phyloP scores from a whole-genome alignment of 2,113 vertebrate species.

The Lepisosteus oculatus region DNA sequence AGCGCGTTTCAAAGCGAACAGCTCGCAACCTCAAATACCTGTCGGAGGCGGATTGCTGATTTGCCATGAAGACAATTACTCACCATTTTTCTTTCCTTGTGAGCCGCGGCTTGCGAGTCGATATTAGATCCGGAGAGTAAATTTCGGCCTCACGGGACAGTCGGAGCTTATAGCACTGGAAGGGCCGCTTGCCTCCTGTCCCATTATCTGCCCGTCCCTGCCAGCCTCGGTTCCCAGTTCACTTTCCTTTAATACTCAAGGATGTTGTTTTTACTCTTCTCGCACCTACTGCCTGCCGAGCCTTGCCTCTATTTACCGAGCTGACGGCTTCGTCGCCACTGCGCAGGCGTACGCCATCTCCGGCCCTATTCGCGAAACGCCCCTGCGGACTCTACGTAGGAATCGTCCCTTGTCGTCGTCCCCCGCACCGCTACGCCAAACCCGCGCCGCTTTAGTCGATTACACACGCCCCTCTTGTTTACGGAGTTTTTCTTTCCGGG shows the following conservation, averaged over 20 bases:
- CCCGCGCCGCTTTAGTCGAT: not conserved
- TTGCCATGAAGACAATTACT: conserved; percentile 13
- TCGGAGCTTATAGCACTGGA: conserved; percentile 18
- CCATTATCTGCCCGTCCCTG: conserved; percentile 37
- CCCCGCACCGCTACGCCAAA: no score
- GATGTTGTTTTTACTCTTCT: not conserved
- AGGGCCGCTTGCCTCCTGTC: conserved; percentile 22
- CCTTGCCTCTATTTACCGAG: conserved; percentile 2
- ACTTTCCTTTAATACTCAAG: not conserved
- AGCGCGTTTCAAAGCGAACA: no score
- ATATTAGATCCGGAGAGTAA: conserved; percentile 19
- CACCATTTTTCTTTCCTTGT: conserved; percentile 46
- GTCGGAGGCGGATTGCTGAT: no score
- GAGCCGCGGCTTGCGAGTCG: conserved; percentile 17
- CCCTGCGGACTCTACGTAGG: not conserved
- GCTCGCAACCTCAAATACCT: no score
- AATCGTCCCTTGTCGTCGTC: no score
- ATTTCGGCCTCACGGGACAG: conserved; percentile 21
- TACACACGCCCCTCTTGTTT: not conserved
- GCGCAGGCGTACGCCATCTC: conserved; percentile 14
- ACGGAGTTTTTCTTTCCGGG: not conserved
- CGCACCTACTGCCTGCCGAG: not conserved
- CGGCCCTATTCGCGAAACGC: not conserved
- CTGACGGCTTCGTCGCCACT: conserved; percentile 4
- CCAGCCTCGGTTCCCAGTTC: not conserved